Base-by-base conservation (phyloP, 2,113 vertebrate genomes). In the Apteryx mantelli region DNA sequence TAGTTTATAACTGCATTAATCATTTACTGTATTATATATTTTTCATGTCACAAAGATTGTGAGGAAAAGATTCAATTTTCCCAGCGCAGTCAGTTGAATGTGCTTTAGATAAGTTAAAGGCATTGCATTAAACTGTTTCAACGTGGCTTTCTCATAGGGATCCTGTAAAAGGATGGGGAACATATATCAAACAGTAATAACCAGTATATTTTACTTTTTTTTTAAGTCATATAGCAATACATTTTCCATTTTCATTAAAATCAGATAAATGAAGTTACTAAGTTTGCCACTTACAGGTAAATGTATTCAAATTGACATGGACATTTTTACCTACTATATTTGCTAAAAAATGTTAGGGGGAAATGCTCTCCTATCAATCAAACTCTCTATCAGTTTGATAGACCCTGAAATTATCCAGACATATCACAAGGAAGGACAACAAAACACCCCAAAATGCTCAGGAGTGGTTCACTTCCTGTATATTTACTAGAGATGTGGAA, bases 1-100 rank as follows among this genome's bases (percentile, higher is more conserved):
- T 98, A 98, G 98, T 98, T 99, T 99, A 99, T 99, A 99, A 99
- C 99, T 98, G 98, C 99, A 99, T 99, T 99, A 99, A 99, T 99
- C 99, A 99, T 99, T 98, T 98, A 97, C 98, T 97, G 97, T 98
- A 98, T 99, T 99, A 98, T 99, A 98, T 99, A 99, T 99, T 99
- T 99, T 99, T 99, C 99, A 99, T 98, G 98, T 99, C 99, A 98
- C 98, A 97, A 98, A 98, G 98, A 99, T 98, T 98, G 98, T 97
- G 98, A 97, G 97, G 97, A 98, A 97, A 96, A 98, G 98, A 99
- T 98, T 98, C 98, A 98, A 99, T 99, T 99, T 98, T 97, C 98
- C 97, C 95, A 92, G 98, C 88, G 93, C 98, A 98, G 98, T 98
- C 98, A 97, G 97, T 95, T 94, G 94, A 97, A 98, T 96, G 97